A percentile compares a stretch with the other conserved stretches of the same genome.
Conservation (phyloP, 2,888 invertebrate genomes). For the Rhamphomyia laevipes region DNA sequence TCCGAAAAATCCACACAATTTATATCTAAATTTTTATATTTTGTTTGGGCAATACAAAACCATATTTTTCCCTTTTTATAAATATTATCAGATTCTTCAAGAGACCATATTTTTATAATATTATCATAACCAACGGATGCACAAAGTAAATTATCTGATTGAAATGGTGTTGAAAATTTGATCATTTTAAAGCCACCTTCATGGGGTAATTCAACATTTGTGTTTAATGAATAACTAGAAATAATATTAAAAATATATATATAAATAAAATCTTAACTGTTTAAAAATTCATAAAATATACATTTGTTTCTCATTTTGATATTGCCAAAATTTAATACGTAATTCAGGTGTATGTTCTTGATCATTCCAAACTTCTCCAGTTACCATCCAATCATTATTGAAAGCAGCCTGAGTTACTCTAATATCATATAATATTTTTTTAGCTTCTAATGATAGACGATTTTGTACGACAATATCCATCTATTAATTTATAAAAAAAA, state of each 20-base stretch:
- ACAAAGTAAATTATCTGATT: conserved; percentile 40
- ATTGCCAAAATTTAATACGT: conserved; percentile 66
- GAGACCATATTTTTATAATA: conserved; percentile 58
- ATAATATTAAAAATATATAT: background rate
- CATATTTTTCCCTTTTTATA: conserved; percentile 47
- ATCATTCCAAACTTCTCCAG: conserved; percentile 52
- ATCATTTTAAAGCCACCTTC: conserved; percentile 46
- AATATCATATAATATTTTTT: conserved; percentile 47
- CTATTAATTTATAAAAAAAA: conserved; percentile 32
- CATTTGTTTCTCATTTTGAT: conserved; percentile 45
- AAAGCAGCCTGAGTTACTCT: conserved; percentile 56
- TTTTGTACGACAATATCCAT: conserved; percentile 62
- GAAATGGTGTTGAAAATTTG: conserved; percentile 45
- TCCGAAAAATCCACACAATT: conserved; percentile 52
- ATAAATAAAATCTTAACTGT: background rate
- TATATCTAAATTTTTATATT: conserved; percentile 47
- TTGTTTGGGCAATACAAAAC: conserved; percentile 51
- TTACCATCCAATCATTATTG: conserved; percentile 62
- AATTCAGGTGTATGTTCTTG: conserved; percentile 46
- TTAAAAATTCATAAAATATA: conserved; percentile 28
- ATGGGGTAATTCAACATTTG: conserved; percentile 62
- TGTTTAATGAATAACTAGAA: conserved; percentile 42
- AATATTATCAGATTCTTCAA: conserved; percentile 44
- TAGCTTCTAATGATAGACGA: conserved; percentile 50
- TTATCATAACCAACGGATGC: conserved; percentile 57